Conservation (phyloP, 2,797 vertebrate genomes). For the Acropternis orthonyx region DNA sequence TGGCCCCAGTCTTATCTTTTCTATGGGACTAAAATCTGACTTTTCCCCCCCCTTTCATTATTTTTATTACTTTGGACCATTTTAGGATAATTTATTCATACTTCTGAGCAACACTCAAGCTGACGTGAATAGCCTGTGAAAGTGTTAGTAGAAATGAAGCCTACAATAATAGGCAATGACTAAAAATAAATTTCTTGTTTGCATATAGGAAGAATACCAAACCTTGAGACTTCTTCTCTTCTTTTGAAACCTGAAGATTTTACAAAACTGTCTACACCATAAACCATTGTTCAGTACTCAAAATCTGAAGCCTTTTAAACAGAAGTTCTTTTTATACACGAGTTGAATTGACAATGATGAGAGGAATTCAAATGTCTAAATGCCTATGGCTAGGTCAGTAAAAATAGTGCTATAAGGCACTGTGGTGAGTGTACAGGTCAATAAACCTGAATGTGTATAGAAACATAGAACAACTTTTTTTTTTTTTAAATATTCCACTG, state of each 20-base stretch:
- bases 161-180: not conserved
- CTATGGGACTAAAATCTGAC: not conserved
- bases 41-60: rapidly evolving
- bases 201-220: not conserved
- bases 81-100: not conserved
- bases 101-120: not conserved
- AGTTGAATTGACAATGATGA: not conserved
- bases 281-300: not conserved
- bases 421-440: not conserved
- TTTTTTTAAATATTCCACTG: not conserved
- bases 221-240: not conserved
- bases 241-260: not conserved
- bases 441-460: not conserved
- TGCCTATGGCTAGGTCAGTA: not conserved
- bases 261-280: not conserved
- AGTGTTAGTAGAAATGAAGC: not conserved
- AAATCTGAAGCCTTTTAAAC: not conserved
- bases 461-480: not conserved
- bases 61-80: not conserved
- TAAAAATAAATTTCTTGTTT: not conserved
- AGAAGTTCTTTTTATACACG: not conserved
- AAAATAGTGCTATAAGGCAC: not conserved
- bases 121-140: not conserved
- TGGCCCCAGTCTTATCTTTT: not conserved
- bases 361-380: not conserved